Evolutionary conservation across 1,140 invertebrate genomes (phyloP).

Genomic region (Rhagoletis pomonella): DNA sequence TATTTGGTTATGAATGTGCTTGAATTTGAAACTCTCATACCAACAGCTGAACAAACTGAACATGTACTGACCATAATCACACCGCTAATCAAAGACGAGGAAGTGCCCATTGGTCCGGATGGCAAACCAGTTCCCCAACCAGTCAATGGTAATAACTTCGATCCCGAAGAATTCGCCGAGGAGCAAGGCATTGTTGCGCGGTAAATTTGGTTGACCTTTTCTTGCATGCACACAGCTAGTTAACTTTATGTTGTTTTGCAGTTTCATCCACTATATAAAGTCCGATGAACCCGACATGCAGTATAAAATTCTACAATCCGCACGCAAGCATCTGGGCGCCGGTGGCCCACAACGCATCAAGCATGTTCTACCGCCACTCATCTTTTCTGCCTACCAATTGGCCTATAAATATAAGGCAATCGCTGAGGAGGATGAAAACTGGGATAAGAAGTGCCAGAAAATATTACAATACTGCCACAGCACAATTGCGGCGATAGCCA

Average conservation of each 20-base stretch:
- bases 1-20: conserved; percentile 80
- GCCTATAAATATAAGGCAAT: conserved; percentile 87
- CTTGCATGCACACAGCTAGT: background rate
- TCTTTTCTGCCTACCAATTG: conserved; percentile 95
- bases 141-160: conserved; percentile 74
- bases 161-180: conserved; percentile 97
- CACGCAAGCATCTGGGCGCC: conserved; percentile 90
- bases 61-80: conserved; percentile 86
- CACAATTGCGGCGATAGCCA: conserved; percentile 94
- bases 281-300: conserved; percentile 93
- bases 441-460: conserved; percentile 98
- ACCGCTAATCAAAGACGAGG: conserved; percentile 91
- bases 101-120: conserved; percentile 75
- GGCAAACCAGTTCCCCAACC: conserved; percentile 49
- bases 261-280: conserved; percentile 93
- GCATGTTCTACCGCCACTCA: conserved; percentile 95
- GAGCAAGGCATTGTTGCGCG: conserved; percentile 92
- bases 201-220: conserved; percentile 55
- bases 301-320: conserved; percentile 91
- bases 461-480: conserved; percentile 98
- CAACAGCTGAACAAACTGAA: conserved; percentile 91
- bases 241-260: conserved; percentile 62
- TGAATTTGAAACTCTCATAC: conserved; percentile 87
- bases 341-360: conserved; percentile 92
- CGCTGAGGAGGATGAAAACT: conserved; percentile 93